Base-by-base conservation (phyloP, 2,797 vertebrate genomes). In the Petrocephalus sullivani region DNA sequence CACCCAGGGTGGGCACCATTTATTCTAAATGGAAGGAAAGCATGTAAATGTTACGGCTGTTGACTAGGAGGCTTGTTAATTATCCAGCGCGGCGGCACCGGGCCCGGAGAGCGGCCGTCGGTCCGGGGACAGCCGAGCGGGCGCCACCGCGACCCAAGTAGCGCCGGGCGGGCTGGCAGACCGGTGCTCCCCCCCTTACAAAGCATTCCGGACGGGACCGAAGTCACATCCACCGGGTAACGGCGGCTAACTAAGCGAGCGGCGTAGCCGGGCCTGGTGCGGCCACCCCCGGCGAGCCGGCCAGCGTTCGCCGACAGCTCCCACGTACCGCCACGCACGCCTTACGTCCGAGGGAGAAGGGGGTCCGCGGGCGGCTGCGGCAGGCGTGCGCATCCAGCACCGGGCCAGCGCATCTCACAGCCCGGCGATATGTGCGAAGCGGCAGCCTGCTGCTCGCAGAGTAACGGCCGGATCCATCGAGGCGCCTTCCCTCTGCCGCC, bases 291-390 rank as follows among this genome's bases (percentile, higher is more conserved):
- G 12, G 57, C 58, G 64, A 64, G 37, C 37, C 54, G 37, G 57
- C 58, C 37, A 51, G 85, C 85, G 60, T 61, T 51, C 75, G 83
- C 88, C 37, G 67, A 41, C n/a, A 86, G 85, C 82, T 51, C 37
- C 81, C 75, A 88, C 91, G 54, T 90, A 95, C 95, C 95, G 94
- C 93, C 89, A 93, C 60, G 88, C 92, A 89, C 91, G 89, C 90
- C 8, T 89, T 64, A 86, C 84, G 71, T 90, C 89, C 61, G 85
- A 90, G 23, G 49, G 46, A 89, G 23, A 85, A 10, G 87, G 14
- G 89, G 19, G 54, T 91, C 89, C 89, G 87, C 60, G 64, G 53
- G 41, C 84, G 21, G 71, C 88, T 88, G 87, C 87, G 86, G 88
- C 90, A 89, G 87, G 89, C 75, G 84, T 57, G 67, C 84, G 88